These are phyloP conservation scores for Megalops cyprinoides DNA, from an alignment of 2,797 vertebrate genomes.

Conservation along the genomic window DNA sequence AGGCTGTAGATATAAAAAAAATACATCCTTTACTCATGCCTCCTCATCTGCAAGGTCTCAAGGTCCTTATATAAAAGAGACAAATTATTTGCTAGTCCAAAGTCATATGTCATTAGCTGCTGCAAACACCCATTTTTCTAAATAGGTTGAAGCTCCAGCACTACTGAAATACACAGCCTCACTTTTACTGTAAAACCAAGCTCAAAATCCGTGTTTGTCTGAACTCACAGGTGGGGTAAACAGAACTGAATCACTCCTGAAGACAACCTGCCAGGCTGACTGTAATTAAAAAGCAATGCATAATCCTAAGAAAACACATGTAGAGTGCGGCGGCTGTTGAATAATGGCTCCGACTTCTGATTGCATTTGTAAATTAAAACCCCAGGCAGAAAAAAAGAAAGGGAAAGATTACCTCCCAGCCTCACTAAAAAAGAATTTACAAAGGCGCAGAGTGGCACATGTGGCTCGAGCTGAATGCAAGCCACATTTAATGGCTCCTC, in stretches of 20 bases:
- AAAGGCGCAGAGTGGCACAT: background rate
- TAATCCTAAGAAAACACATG: conserved; percentile 63
- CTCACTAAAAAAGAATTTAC: conserved; percentile 46
- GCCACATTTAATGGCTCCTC: background rate
- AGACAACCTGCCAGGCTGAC: conserved; percentile 44
- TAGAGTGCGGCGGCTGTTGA: conserved; percentile 58
- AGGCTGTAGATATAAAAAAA: background rate
- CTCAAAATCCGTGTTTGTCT: background rate
- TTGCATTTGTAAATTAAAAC: conserved; percentile 84
- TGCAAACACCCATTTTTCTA: background rate
- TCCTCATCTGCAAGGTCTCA: background rate
- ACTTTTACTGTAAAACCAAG: too few species aligned
- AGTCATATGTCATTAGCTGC: background rate
- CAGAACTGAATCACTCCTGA: conserved; percentile 18
- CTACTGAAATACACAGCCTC: background rate
- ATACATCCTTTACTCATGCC: background rate
- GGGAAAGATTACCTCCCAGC: too few species aligned
- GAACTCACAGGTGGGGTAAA: background rate
- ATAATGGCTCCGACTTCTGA: conserved; percentile 74
- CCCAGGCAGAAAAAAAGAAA: conserved; percentile 25
- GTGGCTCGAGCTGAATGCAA: background rate
- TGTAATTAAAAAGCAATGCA: conserved; percentile 75
- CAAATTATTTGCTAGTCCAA: too few species aligned
- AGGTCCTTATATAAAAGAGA: too few species aligned
- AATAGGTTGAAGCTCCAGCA: background rate